phyloP scores from a whole-genome alignment of 2,888 invertebrate genomes.

The Glyphotaelius pellucidus region DNA sequence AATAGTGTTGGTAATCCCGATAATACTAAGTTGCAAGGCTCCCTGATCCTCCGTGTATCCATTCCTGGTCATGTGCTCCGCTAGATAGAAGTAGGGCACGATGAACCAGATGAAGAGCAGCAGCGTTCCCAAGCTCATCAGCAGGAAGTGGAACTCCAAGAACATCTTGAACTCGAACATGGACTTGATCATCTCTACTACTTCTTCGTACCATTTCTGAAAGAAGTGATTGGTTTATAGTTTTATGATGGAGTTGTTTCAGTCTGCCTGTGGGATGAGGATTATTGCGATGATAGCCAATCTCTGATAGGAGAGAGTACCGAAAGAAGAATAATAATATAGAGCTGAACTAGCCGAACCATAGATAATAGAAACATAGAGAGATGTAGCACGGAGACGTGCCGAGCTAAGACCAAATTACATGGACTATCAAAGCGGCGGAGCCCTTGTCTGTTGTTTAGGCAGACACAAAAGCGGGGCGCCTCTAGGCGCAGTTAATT shows the following conservation, averaged over 20 bases:
- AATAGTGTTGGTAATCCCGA: constrained; percentile 93
- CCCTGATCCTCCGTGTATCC: constrained; percentile 85
- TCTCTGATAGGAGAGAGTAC: too few relatives aligned
- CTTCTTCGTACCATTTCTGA: constrained; percentile 85
- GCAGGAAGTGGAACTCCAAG: constrained; percentile 85
- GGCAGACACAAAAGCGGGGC: too few relatives aligned
- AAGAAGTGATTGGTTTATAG: constrained; percentile 68
- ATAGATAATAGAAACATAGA: too few relatives aligned
- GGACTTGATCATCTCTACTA: constrained; percentile 81
- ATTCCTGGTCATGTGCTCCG: constrained; percentile 87
- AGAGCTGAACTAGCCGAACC: too few relatives aligned
- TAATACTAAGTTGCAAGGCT: constrained; percentile 89
- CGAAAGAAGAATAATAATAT: too few relatives aligned
- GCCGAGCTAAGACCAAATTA: too few relatives aligned
- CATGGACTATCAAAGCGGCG: too few relatives aligned
- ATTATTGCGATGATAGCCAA: too few relatives aligned
- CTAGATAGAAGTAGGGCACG: constrained; percentile 95
- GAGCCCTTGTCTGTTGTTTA: too few relatives aligned
- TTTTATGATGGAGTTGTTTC: neutral
- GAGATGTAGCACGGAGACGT: too few relatives aligned
- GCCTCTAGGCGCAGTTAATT: too few relatives aligned
- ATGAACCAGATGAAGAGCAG: constrained; percentile 96
- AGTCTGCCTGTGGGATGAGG: too few relatives aligned
- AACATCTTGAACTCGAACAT: constrained; percentile 90
- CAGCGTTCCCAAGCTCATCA: constrained; percentile 91